Evolutionary conservation across 2,797 vertebrate species (phyloP), one percentile per base, ranked within the genome.

Genomic region (Sorex maritimensis): DNA sequence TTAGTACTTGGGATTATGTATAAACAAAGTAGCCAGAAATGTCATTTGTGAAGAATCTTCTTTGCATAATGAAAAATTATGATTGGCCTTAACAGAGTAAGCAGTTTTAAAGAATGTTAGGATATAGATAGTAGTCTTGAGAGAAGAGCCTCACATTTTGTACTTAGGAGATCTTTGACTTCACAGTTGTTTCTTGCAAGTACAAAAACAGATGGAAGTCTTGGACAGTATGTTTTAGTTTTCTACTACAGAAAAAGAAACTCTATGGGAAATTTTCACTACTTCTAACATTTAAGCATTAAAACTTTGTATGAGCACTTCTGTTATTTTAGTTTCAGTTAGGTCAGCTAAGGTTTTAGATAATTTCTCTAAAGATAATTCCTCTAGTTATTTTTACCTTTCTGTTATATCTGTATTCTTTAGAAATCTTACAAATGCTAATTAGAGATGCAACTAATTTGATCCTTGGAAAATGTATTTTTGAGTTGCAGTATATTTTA

Each of bases 211-310:
- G n/a, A 85, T 84, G 67, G n/a, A 94, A 91, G 68, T 90, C 55
- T 91, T 89, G 44, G 58, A 28, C 7, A 81, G 44, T 6, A 55
- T 58, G 2, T 86, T 90, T 92, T 90, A 52, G 79, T 91, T 90
- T 95, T 87, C 55, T 85, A 68, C 92, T 93, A 19, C n/a, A 79
- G 52, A 58, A 92, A 88, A 91, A 86, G 23, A 90, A 90, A 84
- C 23, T 88, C 10, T 86, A 46, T 92, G 61, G 34, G 82, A 92
- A 95, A 5, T 69, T 93, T 87, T 46, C 28, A 71, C 44, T 58
- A 23, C 6, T 49, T 68, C 46, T 7, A 82, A 10, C 55, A 55
- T 93, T 80, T 82, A 88, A 80, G 61, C 93, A 5, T 55, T 88
- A 58, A 94, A 89, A 79, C 67, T 93, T 44, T 90, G 0, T 86